These are phyloP conservation scores for Poecilia wingei DNA, from an alignment of 2,797 vertebrate genomes.

Conservation along the genomic window DNA sequence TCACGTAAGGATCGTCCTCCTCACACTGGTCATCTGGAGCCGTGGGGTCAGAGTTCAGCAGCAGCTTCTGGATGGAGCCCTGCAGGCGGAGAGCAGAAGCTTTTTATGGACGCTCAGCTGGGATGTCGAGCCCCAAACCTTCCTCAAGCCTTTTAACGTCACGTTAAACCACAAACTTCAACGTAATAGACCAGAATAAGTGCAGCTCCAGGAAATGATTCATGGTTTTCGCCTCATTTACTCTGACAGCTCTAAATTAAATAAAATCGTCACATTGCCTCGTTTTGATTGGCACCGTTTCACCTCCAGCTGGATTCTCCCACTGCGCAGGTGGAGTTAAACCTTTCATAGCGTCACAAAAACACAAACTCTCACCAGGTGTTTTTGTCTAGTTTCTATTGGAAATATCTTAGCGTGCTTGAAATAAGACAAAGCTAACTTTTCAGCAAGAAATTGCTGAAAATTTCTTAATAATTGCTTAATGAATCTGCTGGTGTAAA, in stretches of 20 bases:
- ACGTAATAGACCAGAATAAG: not conserved
- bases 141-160: not conserved
- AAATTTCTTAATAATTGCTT: too few species aligned
- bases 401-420: too few species aligned
- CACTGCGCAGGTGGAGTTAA: not conserved
- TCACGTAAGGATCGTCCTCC: conserved; percentile 93
- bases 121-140: not conserved
- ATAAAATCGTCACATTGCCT: not conserved
- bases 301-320: not conserved
- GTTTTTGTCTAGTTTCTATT: too few species aligned
- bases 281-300: too few species aligned
- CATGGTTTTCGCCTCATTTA: not conserved
- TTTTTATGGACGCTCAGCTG: conserved; percentile 6
- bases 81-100: conserved; percentile 53
- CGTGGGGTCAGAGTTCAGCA: conserved; percentile 85
- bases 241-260: not conserved
- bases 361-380: too few species aligned
- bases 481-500: too few species aligned
- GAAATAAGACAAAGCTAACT: too few species aligned
- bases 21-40: conserved; percentile 90
- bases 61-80: conserved; percentile 95
- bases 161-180: not conserved
- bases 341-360: not conserved
- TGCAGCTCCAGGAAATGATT: not conserved
- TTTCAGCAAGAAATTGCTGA: too few species aligned